Conservation (phyloP, 2,113 vertebrate species). For the Acanthochromis polyacanthus region DNA sequence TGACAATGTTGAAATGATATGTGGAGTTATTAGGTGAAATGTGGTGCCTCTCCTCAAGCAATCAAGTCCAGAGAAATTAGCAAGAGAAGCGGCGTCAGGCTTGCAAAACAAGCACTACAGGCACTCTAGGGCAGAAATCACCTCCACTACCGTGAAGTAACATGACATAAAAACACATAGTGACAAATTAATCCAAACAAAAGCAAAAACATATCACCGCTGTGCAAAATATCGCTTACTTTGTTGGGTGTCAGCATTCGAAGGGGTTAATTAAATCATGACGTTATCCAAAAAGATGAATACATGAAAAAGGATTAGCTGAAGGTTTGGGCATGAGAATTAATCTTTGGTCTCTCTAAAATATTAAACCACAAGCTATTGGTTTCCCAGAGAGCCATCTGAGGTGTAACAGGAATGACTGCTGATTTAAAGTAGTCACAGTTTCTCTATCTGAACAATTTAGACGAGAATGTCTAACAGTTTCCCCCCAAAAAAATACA, state of each 20-base stretch:
- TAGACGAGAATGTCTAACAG: background rate
- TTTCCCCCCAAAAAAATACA: background rate
- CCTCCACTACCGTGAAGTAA: constrained; percentile 5
- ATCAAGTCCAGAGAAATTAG: constrained; percentile 14
- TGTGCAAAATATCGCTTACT: constrained; percentile 68
- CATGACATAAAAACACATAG: background rate
- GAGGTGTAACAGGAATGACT: constrained; percentile 7
- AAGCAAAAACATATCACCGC: constrained; percentile 10
- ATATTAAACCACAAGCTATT: constrained; percentile 2
- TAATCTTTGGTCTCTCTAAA: constrained; percentile 34
- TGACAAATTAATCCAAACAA: constrained; percentile 1
- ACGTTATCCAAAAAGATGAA: background rate
- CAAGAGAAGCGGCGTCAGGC: constrained; percentile 57
- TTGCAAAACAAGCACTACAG: constrained; percentile 79
- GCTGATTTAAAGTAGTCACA: background rate
- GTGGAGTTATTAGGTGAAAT: constrained; percentile 44
- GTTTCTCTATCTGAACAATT: constrained; percentile 5
- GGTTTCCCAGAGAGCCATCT: constrained; percentile 1
- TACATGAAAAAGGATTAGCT: constrained; percentile 1
- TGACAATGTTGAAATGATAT: constrained; percentile 43
- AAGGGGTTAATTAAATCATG: background rate
- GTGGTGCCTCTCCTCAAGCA: constrained; percentile 22
- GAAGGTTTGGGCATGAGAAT: background rate
- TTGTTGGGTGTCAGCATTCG: constrained; percentile 31
- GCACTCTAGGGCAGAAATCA: constrained; percentile 79